phyloP scores from a whole-genome alignment of 2,797 vertebrate species.

The Calcarius lapponicus region DNA sequence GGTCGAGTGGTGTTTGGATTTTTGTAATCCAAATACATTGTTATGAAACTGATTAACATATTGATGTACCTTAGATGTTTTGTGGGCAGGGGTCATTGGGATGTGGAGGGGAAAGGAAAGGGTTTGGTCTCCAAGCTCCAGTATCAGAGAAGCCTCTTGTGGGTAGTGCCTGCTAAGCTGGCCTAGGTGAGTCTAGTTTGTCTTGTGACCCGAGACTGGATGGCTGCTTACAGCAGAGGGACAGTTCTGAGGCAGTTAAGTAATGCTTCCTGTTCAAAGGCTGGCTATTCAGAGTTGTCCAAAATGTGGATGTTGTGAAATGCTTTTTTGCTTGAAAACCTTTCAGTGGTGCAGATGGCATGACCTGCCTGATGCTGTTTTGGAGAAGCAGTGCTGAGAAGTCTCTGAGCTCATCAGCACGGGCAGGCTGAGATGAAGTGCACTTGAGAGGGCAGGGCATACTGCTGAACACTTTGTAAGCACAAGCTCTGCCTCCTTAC shows the following conservation, averaged over 20 bases:
- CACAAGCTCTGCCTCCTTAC: neutral
- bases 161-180: neutral
- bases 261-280: neutral
- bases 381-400: neutral
- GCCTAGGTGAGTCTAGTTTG: neutral
- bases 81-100: neutral
- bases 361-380: neutral
- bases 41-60: neutral
- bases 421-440: neutral
- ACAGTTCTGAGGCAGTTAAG: neutral
- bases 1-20: neutral
- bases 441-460: neutral
- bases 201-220: neutral
- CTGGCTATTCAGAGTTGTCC: neutral
- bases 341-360: accelerated
- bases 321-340: neutral
- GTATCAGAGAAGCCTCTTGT: neutral
- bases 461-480: neutral
- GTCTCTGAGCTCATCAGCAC: neutral
- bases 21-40: neutral
- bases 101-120: neutral
- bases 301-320: neutral
- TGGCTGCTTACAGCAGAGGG: neutral
- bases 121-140: neutral
- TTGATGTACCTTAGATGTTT: neutral